A percentile compares a stretch with the other conserved stretches of the same genome.
These are phyloP conservation scores for Paralvinella palmiformis DNA, from an alignment of 1,140 invertebrate species.

Conservation along the genomic window DNA sequence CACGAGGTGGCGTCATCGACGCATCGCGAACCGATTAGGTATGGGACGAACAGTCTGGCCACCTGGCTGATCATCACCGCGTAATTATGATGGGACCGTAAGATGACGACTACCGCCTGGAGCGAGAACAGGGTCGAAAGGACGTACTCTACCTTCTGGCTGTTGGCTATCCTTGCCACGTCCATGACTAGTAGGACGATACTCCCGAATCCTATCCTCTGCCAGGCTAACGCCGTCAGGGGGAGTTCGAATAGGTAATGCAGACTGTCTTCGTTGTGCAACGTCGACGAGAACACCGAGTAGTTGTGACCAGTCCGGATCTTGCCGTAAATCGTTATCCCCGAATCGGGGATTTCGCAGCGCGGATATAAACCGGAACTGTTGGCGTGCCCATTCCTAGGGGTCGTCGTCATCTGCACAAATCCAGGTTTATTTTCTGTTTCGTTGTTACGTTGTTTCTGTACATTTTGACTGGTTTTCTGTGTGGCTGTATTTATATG, in stretches of 20 bases:
- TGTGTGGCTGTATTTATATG: too few species aligned
- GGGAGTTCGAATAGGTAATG: background rate
- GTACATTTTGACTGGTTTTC: too few species aligned
- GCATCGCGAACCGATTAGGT: background rate
- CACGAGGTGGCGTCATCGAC: background rate
- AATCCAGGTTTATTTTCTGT: too few species aligned
- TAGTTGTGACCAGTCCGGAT: too few species aligned
- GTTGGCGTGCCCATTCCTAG: too few species aligned
- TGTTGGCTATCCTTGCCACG: too few species aligned
- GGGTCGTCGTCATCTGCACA: too few species aligned
- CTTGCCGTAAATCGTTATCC: too few species aligned
- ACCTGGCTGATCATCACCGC: slow-evolving; percentile 13
- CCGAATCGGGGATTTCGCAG: too few species aligned
- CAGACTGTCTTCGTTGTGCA: background rate
- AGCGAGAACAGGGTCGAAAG: background rate
- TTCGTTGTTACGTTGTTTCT: too few species aligned
- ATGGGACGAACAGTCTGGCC: slow-evolving; percentile 9
- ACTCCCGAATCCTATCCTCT: slow-evolving; percentile 3
- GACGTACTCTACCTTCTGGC: background rate
- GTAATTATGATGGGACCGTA: background rate
- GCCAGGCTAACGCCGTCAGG: slow-evolving; percentile 8
- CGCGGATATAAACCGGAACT: too few species aligned
- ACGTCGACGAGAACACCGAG: slow-evolving; percentile 1
- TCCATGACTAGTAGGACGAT: slow-evolving; percentile 6
- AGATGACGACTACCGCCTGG: background rate